Evolutionary conservation across 2,113 vertebrate species (phyloP).

Genomic region (Platycercus adscitus): DNA sequence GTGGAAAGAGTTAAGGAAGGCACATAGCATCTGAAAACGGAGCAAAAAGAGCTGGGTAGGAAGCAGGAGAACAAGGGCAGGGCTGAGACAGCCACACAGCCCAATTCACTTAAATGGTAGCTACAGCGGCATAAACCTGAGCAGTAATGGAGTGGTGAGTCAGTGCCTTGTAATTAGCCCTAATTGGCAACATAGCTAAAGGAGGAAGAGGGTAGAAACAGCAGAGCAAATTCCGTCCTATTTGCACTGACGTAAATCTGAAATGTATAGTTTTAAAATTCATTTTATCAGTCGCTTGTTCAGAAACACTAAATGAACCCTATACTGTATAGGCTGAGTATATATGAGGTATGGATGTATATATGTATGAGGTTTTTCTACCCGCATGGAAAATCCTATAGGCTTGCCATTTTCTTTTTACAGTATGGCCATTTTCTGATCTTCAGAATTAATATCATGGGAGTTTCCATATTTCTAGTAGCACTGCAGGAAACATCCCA

Average conservation of each 20-base stretch:
- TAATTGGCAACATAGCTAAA: neutral
- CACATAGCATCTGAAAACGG: neutral
- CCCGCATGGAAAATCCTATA: neutral
- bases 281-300: neutral
- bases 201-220: neutral
- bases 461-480: neutral
- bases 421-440: neutral
- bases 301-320: neutral
- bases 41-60: neutral
- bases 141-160: neutral
- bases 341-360: too few species aligned
- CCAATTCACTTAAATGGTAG: neutral
- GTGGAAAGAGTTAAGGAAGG: neutral
- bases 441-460: neutral
- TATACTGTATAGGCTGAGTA: neutral
- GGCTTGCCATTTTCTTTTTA: neutral
- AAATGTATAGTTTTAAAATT: neutral
- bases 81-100: neutral
- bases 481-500: neutral
- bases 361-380: neutral
- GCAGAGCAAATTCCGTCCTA: neutral
- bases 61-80: neutral
- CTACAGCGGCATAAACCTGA: neutral
- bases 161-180: constrained; percentile 21
- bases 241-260: neutral